Evolutionary conservation across 2,797 vertebrate species (phyloP).

Genomic region (Valencia hispanica): DNA sequence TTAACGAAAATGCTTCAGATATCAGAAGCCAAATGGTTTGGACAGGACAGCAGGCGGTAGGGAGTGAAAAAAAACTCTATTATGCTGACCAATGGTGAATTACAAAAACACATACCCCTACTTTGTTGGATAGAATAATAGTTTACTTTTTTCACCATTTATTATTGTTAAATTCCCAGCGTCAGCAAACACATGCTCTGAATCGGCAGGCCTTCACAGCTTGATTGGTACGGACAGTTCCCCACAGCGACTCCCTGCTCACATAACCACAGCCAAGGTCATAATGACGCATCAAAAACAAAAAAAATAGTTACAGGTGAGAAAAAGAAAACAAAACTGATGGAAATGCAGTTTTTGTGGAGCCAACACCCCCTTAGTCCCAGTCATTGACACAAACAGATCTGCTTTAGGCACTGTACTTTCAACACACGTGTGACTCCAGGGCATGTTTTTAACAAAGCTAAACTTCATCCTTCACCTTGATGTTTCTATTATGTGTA

Average conservation of each 20-base stretch:
- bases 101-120: neutral
- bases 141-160: conserved; percentile 11
- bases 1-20: neutral
- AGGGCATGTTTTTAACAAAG: conserved; percentile 6
- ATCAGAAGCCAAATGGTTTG: neutral
- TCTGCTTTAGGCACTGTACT: too few relatives aligned
- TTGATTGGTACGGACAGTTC: conserved; percentile 52
- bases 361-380: neutral
- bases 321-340: conserved; percentile 25
- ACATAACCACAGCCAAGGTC: conserved; percentile 50
- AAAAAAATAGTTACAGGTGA: conserved; percentile 41
- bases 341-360: conserved; percentile 32
- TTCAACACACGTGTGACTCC: too few relatives aligned
- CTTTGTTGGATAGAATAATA: neutral
- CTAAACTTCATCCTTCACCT: neutral
- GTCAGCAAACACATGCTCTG: conserved; percentile 32
- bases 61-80: neutral
- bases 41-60: too few relatives aligned
- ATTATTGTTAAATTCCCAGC: conserved; percentile 14
- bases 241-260: conserved; percentile 39
- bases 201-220: conserved; percentile 36
- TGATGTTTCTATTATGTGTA: conserved; percentile 9
- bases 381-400: neutral
- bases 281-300: conserved; percentile 57
- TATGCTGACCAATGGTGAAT: neutral